These are phyloP conservation scores for Heloderma charlesbogerti DNA, from an alignment of 2,113 vertebrate species.

Conservation along the genomic window DNA sequence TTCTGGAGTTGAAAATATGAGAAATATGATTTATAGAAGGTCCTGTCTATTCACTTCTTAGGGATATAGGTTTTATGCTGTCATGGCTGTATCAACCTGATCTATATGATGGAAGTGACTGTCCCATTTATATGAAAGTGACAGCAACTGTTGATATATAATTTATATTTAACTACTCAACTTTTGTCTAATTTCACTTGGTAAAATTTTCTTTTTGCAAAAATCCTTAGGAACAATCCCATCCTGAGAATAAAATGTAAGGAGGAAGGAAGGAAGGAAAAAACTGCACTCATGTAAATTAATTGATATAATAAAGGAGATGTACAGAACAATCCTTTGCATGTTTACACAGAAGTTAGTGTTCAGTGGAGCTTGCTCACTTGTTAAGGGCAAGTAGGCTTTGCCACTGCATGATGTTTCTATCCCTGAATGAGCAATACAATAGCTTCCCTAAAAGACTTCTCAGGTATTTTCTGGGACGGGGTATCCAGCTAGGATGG, in stretches of 20 bases:
- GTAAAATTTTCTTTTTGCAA: not conserved
- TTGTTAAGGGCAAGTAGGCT: too few species aligned
- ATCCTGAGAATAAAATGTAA: not conserved
- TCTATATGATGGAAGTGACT: not conserved
- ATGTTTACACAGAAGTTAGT: not conserved
- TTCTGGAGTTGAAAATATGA: conserved; percentile 10
- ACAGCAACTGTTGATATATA: conserved; percentile 7
- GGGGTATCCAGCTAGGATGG: not conserved
- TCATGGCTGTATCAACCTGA: not conserved
- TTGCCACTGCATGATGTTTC: too few species aligned
- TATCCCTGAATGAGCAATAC: not conserved
- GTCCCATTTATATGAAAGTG: not conserved
- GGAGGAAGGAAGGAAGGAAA: not conserved
- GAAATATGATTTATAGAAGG: conserved; percentile 20
- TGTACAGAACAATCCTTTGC: not conserved
- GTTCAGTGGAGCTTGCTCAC: not conserved
- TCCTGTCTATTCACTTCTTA: not conserved
- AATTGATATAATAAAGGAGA: not conserved
- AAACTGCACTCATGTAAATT: not conserved
- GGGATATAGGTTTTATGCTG: not conserved
- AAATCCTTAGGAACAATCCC: not conserved
- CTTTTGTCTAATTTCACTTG: not conserved
- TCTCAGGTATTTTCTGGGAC: not conserved
- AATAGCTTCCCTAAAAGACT: not conserved
- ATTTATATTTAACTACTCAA: not conserved